Base-by-base conservation (phyloP, 2,113 vertebrate species). In the Xiphophorus couchianus region DNA sequence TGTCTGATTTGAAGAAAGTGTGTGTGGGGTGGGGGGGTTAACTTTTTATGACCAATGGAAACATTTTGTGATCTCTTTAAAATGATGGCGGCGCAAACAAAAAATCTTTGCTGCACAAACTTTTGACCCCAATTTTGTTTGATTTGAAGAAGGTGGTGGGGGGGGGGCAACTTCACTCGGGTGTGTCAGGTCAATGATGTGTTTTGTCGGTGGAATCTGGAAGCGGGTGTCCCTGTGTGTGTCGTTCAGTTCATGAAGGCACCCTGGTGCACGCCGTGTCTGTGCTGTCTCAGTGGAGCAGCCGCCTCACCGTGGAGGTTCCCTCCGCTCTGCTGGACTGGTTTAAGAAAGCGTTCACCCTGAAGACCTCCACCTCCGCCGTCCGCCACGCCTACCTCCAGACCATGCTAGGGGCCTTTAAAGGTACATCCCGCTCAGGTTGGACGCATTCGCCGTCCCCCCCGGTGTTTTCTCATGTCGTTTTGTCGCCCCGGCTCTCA, bases 371-470 rank as follows among this genome's bases (percentile, higher is more conserved):
- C 30, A 98, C 97, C 5, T 96, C 97, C 6, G 90, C 94, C 0
- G 97, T 99, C 80, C 96, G 98, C 39, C 97, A 98, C 0, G 96
- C 97, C 25, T 99, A 99, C 90, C 92, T 99, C 79, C 97, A 98
- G 90, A 96, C 95, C 85, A 96, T 98, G 96, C 86, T 99, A 25
- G 94, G 94, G 27, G 95, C 95, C 58, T 99, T 98, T 91, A 97
- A 94, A 96, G 97, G 98, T 99, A 88, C 93, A 93, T 74, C n/a
- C 5, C 5, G 2, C 7, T 13, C 13, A 14, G 0, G 22, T 37
- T 29, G 33, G 9, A 7, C 75, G 1, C 6, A 1, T 31, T 9
- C 35, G 12, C 9, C 77, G 27, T 67, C n/a, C n/a, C 73, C n/a
- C 73, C 64, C 25, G 1, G 33, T 30, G 25, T 70, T 3, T 72